A percentile compares a stretch with the other conserved stretches of the same genome.
phyloP scores from a whole-genome alignment of 1,140 invertebrate genomes.

The Meloidogyne chitwoodi region DNA sequence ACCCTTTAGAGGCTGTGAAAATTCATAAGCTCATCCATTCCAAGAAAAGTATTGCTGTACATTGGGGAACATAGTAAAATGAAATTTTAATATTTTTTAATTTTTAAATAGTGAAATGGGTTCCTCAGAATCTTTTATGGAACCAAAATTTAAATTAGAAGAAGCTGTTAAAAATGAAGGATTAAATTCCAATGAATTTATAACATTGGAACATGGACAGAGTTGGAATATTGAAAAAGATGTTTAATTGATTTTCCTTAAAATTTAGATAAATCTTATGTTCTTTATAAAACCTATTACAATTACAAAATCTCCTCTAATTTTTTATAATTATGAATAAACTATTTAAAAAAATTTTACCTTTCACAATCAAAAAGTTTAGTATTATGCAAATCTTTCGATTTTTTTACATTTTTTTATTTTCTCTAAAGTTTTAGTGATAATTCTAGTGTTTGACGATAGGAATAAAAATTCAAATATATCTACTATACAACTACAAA shows the following conservation, averaged over 20 bases:
- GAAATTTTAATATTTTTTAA: constrained; percentile 45
- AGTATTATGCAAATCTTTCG: too few relatives aligned
- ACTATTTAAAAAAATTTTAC: too few relatives aligned
- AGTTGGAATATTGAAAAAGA: constrained; percentile 13
- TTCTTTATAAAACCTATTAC: too few relatives aligned
- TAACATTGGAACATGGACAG: constrained; percentile 19
- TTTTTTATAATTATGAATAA: too few relatives aligned
- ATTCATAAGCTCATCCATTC: constrained; percentile 63
- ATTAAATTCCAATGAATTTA: constrained; percentile 14
- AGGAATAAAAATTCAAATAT: not conserved
- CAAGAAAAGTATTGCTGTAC: constrained; percentile 53
- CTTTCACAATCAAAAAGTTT: too few relatives aligned
- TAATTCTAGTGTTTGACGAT: too few relatives aligned
- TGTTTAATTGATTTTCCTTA: not conserved
- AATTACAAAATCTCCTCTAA: too few relatives aligned
- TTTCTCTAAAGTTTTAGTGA: too few relatives aligned
- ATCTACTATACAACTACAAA: not conserved
- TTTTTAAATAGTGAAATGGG: constrained; percentile 1
- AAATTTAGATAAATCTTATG: too few relatives aligned
- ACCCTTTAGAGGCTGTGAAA: constrained; percentile 64
- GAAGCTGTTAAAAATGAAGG: constrained; percentile 24
- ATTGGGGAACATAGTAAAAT: constrained; percentile 61
- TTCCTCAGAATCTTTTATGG: constrained; percentile 31
- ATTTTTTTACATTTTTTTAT: too few relatives aligned
- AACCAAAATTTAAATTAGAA: constrained; percentile 15